Base-by-base conservation (phyloP, 2,888 invertebrate genomes). In the Xylota sylvarum region DNA sequence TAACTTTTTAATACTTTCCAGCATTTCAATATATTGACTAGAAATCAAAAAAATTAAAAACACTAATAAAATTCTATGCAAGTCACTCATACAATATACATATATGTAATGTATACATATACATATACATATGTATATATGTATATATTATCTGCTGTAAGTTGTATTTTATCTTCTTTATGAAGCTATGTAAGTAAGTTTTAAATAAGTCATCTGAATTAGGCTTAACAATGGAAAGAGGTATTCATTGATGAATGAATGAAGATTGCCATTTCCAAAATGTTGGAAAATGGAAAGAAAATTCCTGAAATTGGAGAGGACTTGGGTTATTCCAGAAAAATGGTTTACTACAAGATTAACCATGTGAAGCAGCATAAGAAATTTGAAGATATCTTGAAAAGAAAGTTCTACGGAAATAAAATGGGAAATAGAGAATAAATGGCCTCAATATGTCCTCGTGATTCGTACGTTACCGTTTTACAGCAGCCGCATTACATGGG, bases 201-300 rank as follows among this genome's bases (percentile, higher is more conserved):
- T 30, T 30, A 43, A 43, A 43, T 43, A 43, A 43, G 43, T 46
- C n/a, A 46, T 46, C 14, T 46, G 46, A 46, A 17, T 46, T 46
- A 46, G 46, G 14, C 14, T 46, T 14, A 46, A 46, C 46, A 46
- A 52, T 32, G 32, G 32, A 5, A 32, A 32, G 19, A 52, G 50
- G 50, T 14, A 19, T 46, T 46, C 17, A 43, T 46, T 46, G 17
- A 1, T 46, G 14, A n/a, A 5, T 17, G 9, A 40, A 40, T n/a
- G 40, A n/a, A n/a, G 9, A 40, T n/a, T 40, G 19, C 10, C 3
- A 17, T 48, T 48, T 48, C 19, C 48, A 48, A 48, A 4, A 50
- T 23, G 50, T 23, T 32, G 3, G 32, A 32, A 32, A 32, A 6
- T 32, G 32, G 5, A 32, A 32, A 32, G 1, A 5, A 32, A 32